phyloP scores from a whole-genome alignment of 1,140 invertebrate genomes.

The Holcopasites calliopsidis region DNA sequence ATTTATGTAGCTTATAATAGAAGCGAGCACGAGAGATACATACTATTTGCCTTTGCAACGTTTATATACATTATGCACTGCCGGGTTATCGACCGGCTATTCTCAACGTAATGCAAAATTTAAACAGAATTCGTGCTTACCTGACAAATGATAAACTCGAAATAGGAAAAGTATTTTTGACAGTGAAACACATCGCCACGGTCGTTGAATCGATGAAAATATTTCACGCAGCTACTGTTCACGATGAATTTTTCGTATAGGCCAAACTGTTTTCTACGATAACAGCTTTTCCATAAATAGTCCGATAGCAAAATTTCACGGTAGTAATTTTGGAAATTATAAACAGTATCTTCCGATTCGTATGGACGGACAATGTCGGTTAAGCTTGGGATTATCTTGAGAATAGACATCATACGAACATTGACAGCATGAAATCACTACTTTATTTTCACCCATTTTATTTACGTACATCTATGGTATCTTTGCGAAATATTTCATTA shows the following conservation, averaged over 20 bases:
- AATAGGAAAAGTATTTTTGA: constrained; percentile 19
- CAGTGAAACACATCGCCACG: constrained; percentile 21
- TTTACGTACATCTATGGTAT: constrained; percentile 30
- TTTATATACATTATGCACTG: background rate
- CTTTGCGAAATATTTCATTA: constrained; percentile 27
- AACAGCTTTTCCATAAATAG: constrained; percentile 18
- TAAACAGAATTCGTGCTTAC: constrained; percentile 8
- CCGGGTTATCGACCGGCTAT: background rate
- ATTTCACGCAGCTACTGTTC: constrained; percentile 23
- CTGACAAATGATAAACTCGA: constrained; percentile 21
- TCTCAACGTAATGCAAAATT: background rate
- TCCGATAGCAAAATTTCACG: constrained; percentile 10
- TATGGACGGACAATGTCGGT: constrained; percentile 22
- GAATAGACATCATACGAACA: constrained; percentile 35
- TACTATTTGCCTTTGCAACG: background rate
- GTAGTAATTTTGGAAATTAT: constrained; percentile 36
- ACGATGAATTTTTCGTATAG: constrained; percentile 37
- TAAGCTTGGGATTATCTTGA: constrained; percentile 27
- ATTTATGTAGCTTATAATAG: background rate
- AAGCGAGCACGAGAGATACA: background rate
- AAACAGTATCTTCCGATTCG: constrained; percentile 44
- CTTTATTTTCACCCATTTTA: constrained; percentile 45
- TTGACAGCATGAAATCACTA: background rate
- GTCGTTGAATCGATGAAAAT: constrained; percentile 15
- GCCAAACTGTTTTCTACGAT: constrained; percentile 21